Evolutionary conservation across 35 echinoderm and acorn worm species (phyloP).

Genomic region (Strongylocentrotus purpuratus): DNA sequence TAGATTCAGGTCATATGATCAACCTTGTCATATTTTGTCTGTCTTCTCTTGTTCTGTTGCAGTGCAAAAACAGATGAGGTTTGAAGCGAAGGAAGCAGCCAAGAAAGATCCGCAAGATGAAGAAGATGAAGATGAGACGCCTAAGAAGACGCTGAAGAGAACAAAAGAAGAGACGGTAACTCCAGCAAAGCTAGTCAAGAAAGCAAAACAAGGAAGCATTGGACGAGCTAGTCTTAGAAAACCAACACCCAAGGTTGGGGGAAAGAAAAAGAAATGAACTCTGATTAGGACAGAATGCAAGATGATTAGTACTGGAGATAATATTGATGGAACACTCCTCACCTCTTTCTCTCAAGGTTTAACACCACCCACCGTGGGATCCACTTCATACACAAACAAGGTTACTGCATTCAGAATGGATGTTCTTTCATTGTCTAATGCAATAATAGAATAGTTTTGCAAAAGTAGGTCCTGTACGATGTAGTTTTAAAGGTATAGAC

Average conservation of each 20-base stretch:
- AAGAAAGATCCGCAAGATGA: background rate
- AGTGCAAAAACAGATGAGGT: conserved; percentile 18
- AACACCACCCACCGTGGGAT: too few species aligned
- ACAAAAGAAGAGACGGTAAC: background rate
- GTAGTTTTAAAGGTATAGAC: too few species aligned
- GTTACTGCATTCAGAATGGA: too few species aligned
- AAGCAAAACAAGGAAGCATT: background rate
- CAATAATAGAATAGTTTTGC: too few species aligned
- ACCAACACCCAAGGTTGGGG: conserved; percentile 14
- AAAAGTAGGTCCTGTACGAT: too few species aligned
- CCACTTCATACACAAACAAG: too few species aligned
- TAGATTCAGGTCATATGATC: too few species aligned
- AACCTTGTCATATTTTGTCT: too few species aligned
- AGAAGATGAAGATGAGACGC: background rate
- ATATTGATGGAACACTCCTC: too few species aligned
- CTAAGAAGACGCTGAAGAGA: background rate
- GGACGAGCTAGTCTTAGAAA: background rate
- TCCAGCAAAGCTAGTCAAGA: background rate
- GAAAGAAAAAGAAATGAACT: conserved; percentile 34
- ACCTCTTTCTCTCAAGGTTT: too few species aligned
- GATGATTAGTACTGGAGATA: background rate
- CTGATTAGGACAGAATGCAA: background rate
- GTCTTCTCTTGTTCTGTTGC: background rate
- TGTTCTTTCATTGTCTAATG: too few species aligned
- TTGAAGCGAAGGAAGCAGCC: conserved; percentile 21